Evolutionary conservation across 2,113 vertebrate species (phyloP).

Genomic region (Corydoras sp.): DNA sequence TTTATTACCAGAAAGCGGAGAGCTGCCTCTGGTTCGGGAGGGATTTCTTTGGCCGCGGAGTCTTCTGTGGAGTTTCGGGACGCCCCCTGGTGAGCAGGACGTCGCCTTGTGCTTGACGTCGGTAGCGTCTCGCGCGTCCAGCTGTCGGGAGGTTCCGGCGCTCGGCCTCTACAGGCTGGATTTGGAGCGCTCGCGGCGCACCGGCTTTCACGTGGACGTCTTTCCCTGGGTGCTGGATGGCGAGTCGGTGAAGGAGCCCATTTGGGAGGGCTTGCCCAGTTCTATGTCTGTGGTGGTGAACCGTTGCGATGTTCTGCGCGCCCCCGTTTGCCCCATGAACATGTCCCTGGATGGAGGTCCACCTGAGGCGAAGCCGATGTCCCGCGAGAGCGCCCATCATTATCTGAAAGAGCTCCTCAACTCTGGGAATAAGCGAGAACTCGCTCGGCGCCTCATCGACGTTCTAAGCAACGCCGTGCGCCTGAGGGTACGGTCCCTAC

Average conservation of each 20-base stretch:
- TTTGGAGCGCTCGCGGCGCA: conserved; percentile 57
- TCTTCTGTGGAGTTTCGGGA: conserved; percentile 78
- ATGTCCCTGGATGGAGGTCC: conserved; percentile 44
- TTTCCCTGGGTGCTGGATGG: conserved; percentile 70
- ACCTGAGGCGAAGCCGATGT: not conserved
- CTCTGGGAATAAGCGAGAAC: conserved; percentile 46
- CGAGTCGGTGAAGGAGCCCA: conserved; percentile 27
- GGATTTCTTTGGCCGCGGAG: conserved; percentile 92
- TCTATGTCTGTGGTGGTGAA: conserved; percentile 55
- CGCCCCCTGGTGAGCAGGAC: not conserved
- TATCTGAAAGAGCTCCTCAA: conserved; percentile 65
- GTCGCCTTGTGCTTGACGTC: conserved; percentile 69
- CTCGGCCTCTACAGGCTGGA: conserved; percentile 80
- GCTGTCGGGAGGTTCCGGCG: conserved; percentile 85
- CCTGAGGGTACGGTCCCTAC: conserved; percentile 71
- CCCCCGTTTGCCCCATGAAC: conserved; percentile 76
- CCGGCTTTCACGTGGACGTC: conserved; percentile 62
- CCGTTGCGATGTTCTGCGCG: conserved; percentile 57
- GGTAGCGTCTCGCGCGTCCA: conserved; percentile 55
- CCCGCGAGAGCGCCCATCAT: conserved; percentile 35
- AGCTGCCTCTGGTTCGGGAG: conserved; percentile 89
- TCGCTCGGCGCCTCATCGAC: conserved; percentile 63
- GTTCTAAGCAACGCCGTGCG: conserved; percentile 75
- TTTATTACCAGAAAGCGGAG: conserved; percentile 78
- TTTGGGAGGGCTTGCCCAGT: conserved; percentile 54